These are phyloP conservation scores for Cathartes aura DNA, from an alignment of 2,113 vertebrate genomes.

Conservation along the genomic window DNA sequence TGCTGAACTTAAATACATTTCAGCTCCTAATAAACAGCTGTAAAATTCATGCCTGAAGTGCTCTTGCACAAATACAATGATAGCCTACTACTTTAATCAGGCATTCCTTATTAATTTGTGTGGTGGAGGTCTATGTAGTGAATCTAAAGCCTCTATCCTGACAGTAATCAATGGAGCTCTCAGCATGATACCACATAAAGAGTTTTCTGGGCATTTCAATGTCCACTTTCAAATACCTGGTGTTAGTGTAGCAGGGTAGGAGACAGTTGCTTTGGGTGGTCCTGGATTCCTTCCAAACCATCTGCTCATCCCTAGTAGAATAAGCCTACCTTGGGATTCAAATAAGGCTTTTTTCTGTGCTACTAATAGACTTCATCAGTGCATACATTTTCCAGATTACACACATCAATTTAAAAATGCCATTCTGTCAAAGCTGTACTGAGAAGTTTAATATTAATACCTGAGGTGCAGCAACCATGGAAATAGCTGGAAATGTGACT, in stretches of 20 bases:
- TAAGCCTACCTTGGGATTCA: background rate
- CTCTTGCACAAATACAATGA: background rate
- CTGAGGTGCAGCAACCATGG: background rate
- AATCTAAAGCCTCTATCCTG: background rate
- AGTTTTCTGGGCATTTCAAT: background rate
- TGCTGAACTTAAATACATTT: background rate
- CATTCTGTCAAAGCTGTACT: background rate
- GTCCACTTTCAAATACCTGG: background rate
- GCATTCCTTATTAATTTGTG: background rate
- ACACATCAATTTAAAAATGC: background rate
- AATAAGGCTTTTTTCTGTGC: background rate
- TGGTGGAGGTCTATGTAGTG: background rate
- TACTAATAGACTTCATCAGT: background rate
- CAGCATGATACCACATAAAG: background rate
- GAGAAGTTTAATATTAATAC: background rate
- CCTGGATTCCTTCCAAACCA: background rate
- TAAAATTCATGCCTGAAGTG: background rate
- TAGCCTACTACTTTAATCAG: background rate
- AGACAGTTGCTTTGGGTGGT: background rate
- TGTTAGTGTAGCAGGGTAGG: background rate
- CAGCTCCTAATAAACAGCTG: background rate
- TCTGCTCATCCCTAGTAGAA: background rate
- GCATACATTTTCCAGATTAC: background rate
- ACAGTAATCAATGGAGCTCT: background rate
- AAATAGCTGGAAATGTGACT: conserved; percentile 6